Evolutionary conservation across 2,113 vertebrate species (phyloP), one percentile per base, ranked within the genome.

Genomic region (Pteropus alecto): DNA sequence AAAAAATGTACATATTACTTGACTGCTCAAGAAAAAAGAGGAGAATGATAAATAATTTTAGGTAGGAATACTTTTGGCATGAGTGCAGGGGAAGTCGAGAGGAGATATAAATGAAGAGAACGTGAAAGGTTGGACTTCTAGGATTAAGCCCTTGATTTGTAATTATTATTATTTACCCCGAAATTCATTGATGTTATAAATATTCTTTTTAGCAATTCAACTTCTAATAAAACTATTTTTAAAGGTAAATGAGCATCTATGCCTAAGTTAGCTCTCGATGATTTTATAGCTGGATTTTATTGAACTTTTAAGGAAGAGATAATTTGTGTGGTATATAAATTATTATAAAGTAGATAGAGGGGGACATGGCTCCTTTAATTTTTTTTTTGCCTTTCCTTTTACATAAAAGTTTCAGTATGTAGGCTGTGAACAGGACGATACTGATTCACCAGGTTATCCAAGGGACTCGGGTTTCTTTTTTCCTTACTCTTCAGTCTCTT

Each of bases 71-170:
- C 16, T 65, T 1, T 54, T 90, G 21, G 2, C 2, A 5, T 41
- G 12, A 48, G 21, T 41, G 9, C 41, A 3, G 16, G 6, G 0
- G 63, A 12, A 82, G 8, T 13, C 1, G 14, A 35, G n/a, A 21
- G 4, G 12, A 30, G 2, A 58, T 65, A 19, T 15, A 8, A 35
- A 35, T 51, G 3, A 6, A 33, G 22, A 70, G 6, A 24, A 19
- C 2, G n/a, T 9, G 24, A 4, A 54, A 1, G 5, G 15, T 7
- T 13, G 2, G 1, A 10, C 9, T 22, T 73, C 7, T 61, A 41
- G 38, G 2, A 43, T 61, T 41, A 76, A 61, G 13, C 2, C n/a
- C 1, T n/a, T 70, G 13, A 28, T 82, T 61, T 68, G 6, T 79
- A 73, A 60, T 41, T 54, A 35, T 10, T 90, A 7, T 54, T 82